These are phyloP conservation scores for Phasia obesa DNA, from an alignment of 2,888 invertebrate species.

Conservation along the genomic window DNA sequence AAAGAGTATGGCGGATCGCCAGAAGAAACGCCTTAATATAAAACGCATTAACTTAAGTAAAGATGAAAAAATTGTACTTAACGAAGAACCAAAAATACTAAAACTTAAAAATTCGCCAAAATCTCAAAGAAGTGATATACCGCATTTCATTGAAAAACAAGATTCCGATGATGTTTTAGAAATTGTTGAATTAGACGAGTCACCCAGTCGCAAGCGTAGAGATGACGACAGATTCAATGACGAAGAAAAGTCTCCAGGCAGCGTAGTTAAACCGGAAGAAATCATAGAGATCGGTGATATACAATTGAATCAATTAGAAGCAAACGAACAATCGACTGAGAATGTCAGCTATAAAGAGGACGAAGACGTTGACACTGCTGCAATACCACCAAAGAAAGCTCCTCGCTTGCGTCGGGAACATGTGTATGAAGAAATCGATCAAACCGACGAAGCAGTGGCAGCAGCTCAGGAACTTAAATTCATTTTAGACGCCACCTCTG, in stretches of 20 bases:
- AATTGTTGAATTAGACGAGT: constrained; percentile 82
- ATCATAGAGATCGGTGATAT: constrained; percentile 78
- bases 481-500: constrained; percentile 76
- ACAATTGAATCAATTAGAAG: constrained; percentile 4
- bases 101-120: constrained; percentile 86
- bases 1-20: constrained; percentile 86
- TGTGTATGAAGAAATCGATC: constrained; percentile 86
- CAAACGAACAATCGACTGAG: constrained; percentile 74
- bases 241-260: constrained; percentile 67
- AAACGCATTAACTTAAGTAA: constrained; percentile 80
- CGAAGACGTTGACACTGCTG: constrained; percentile 33
- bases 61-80: constrained; percentile 83
- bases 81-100: constrained; percentile 85
- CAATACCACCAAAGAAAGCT: constrained; percentile 78
- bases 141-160: constrained; percentile 82
- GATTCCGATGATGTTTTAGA: constrained; percentile 82
- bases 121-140: constrained; percentile 83
- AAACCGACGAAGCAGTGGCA: constrained; percentile 62
- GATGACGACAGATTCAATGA: constrained; percentile 60
- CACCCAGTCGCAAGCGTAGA: constrained; percentile 81
- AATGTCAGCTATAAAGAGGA: constrained; percentile 53
- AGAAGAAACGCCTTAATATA: constrained; percentile 83
- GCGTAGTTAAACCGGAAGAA: constrained; percentile 81
- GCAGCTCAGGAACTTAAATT: constrained; percentile 73
- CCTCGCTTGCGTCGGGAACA: constrained; percentile 85